Evolutionary conservation across 2,888 invertebrate genomes (phyloP).

Genomic region (Amaurobius ferox): DNA sequence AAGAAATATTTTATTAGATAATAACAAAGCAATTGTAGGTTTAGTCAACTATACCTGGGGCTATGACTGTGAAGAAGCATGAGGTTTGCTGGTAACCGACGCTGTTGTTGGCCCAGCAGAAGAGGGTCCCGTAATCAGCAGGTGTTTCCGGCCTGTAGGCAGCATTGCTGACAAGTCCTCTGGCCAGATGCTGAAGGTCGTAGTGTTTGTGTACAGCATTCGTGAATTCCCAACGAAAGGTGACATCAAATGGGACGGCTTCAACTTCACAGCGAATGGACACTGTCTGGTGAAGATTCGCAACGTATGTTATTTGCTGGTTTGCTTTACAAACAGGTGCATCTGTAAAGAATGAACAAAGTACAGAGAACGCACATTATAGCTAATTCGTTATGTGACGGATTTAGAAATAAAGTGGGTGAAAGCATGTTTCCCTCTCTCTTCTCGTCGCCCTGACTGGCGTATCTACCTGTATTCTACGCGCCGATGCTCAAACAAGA

Average conservation of each 20-base stretch:
- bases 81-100: constrained; percentile 18
- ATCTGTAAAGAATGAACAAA: not conserved
- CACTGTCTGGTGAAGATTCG: constrained; percentile 1
- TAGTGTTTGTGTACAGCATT: constrained; percentile 23
- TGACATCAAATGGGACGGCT: constrained; percentile 16
- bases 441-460: no score
- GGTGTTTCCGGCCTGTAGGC: not conserved
- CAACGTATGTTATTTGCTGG: constrained; percentile 20
- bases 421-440: no score
- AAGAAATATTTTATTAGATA: no score
- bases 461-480: no score
- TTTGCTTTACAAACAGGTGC: constrained; percentile 11
- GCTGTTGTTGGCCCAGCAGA: constrained; percentile 25
- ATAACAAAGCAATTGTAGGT: no score
- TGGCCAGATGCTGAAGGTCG: not conserved
- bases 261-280: constrained; percentile 29
- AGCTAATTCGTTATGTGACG: no score
- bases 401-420: no score
- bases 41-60: constrained; percentile 9
- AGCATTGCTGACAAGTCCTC: constrained; percentile 13
- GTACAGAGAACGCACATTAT: no score
- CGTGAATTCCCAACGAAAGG: constrained; percentile 20
- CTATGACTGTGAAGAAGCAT: constrained; percentile 32
- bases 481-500: no score
- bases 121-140: constrained; percentile 23